These are phyloP conservation scores for Brachyhypopomus gauderio DNA, from an alignment of 2,113 vertebrate genomes.

Conservation along the genomic window DNA sequence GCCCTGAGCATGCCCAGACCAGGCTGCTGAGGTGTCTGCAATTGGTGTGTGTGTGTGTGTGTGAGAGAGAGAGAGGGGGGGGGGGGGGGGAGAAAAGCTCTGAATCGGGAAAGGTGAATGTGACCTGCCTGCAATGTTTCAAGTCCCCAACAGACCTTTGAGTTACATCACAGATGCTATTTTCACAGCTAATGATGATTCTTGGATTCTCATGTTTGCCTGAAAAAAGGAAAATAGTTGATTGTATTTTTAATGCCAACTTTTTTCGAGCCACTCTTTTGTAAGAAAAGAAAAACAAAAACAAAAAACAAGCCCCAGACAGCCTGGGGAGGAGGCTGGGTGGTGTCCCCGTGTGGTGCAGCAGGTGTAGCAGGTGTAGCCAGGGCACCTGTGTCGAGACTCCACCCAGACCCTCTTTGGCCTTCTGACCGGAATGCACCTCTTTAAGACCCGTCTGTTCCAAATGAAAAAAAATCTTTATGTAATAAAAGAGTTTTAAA, in stretches of 20 bases:
- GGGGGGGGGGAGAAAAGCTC: neutral
- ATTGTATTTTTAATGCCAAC: slow-evolving; percentile 79
- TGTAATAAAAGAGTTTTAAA: slow-evolving; percentile 78
- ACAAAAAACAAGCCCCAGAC: slow-evolving; percentile 53
- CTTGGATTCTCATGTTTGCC: slow-evolving; percentile 72
- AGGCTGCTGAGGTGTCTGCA: neutral
- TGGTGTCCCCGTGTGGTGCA: slow-evolving; percentile 38
- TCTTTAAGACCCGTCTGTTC: slow-evolving; percentile 72
- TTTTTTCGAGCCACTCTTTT: slow-evolving; percentile 74
- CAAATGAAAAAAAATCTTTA: slow-evolving; percentile 68
- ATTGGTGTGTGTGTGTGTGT: slow-evolving; percentile 6
- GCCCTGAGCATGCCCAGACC: slow-evolving; percentile 21
- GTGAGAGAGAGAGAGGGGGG: too few species aligned
- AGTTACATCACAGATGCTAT: slow-evolving; percentile 75
- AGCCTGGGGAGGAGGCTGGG: slow-evolving; percentile 56
- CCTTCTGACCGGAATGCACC: slow-evolving; percentile 79
- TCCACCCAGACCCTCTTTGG: slow-evolving; percentile 57
- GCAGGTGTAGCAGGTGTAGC: slow-evolving; percentile 37
- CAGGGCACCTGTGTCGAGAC: slow-evolving; percentile 49
- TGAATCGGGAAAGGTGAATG: slow-evolving; percentile 34
- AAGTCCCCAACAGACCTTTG: slow-evolving; percentile 68
- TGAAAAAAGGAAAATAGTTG: slow-evolving; percentile 63
- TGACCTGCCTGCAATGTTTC: slow-evolving; percentile 72
- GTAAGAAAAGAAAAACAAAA: slow-evolving; percentile 65
- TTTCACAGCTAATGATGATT: slow-evolving; percentile 69